Evolutionary conservation across 2,797 vertebrate species (phyloP).

Genomic region (Natrix natrix): DNA sequence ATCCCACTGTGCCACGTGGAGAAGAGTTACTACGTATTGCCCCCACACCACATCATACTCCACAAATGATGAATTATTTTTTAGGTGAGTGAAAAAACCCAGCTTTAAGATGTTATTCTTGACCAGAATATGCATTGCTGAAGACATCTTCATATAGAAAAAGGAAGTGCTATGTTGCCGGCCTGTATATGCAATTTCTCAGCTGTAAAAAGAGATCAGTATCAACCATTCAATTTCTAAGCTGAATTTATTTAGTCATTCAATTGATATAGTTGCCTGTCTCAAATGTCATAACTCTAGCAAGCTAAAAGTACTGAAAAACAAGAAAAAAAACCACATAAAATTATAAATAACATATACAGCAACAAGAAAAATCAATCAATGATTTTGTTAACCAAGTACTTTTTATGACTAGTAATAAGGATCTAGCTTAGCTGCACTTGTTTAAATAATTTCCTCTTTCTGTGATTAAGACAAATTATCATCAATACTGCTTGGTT

Average conservation of each 20-base stretch:
- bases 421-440: not conserved
- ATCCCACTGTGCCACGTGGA: constrained; percentile 90
- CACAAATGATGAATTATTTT: constrained; percentile 97
- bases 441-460: not conserved
- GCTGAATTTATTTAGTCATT: not conserved
- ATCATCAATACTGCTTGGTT: not conserved
- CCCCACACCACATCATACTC: constrained; percentile 93
- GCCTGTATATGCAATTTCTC: not conserved
- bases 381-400: not conserved
- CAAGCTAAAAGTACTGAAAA: not conserved
- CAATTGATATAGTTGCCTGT: not conserved
- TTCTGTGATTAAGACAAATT: not conserved
- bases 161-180: not conserved
- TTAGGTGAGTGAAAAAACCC: constrained; percentile 78
- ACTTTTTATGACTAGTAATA: not conserved
- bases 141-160: not conserved
- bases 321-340: not conserved
- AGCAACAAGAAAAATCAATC: not conserved
- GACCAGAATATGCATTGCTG: not conserved
- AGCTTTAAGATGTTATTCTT: not conserved
- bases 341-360: not conserved
- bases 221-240: not conserved
- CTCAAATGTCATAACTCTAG: not conserved
- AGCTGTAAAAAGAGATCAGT: not conserved
- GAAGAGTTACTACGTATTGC: constrained; percentile 94